Base-by-base conservation (phyloP, 2,113 vertebrate genomes). In the Pluvialis apricaria region DNA sequence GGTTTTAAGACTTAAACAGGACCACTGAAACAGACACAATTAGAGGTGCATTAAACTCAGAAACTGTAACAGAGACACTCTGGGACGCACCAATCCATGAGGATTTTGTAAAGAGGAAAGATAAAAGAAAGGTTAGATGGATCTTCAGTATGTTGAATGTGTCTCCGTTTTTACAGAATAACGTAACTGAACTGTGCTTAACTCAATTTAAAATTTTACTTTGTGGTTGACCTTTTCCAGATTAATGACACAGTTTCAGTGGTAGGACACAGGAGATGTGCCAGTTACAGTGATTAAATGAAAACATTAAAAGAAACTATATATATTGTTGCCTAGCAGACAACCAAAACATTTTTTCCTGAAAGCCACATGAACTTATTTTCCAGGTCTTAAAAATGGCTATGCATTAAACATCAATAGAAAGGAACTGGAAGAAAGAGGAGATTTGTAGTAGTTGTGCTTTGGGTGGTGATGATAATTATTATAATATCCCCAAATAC, bases 181-280 rank as follows among this genome's bases (percentile, higher is more conserved):
- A 58, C 81, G 34, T 47, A 91, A 84, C 15, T 54, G 55, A 72
- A 84, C 22, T 32, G 20, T 64, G 24, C 29, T 94, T 91, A 83
- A 73, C 26, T 86, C 25, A 76, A 36, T 96, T 82, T 38, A 55
- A 82, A 55, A 85, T 91, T 88, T 89, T 92, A 32, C 49, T 94
- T 91, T 49, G 49, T 81, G 52, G 32, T 82, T 95, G 86, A 86
- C 92, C 91, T 97, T 96, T 95, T 90, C 61, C 47, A 85, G 78
- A 70, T 87, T 88, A 93, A 91, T 87, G 86, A 95, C 12, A 76
- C 55, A 70, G 40, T 86, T 94, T 86, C 78, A 82, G 65, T 75
- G 22, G 55, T 47, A 81, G 71, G 68, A 73, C 55, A 71, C 62
- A 71, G 31, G 45, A 90, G 71, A 79, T 2, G 0, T 70, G 68